phyloP scores from a whole-genome alignment of 2,888 invertebrate genomes.

The Dasypolia templi region DNA sequence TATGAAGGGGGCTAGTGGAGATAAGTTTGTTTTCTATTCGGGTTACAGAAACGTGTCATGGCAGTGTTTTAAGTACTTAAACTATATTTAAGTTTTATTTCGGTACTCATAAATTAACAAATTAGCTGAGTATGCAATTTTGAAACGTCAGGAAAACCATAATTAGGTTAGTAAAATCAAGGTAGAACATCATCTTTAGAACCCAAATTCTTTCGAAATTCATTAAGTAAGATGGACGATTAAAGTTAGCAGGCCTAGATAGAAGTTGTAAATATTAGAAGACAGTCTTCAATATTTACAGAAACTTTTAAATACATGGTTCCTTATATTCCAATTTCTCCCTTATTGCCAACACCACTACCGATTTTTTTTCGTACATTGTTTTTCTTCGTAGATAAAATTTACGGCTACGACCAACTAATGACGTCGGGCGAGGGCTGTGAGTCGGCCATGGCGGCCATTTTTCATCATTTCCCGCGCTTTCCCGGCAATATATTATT shows the following conservation, averaged over 20 bases:
- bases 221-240: neutral
- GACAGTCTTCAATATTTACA: neutral
- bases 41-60: neutral
- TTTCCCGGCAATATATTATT: conserved; percentile 84
- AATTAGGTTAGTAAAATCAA: neutral
- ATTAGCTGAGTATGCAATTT: neutral
- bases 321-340: neutral
- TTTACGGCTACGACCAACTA: conserved; percentile 80
- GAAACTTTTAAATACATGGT: too few species aligned
- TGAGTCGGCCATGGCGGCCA: conserved; percentile 76
- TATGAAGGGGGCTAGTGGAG: neutral
- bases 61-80: neutral
- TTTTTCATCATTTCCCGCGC: conserved; percentile 86
- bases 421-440: conserved; percentile 80
- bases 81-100: neutral
- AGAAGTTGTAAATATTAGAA: neutral
- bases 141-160: neutral
- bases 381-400: conserved; percentile 74
- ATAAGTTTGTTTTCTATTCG: neutral
- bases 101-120: neutral
- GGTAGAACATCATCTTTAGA: neutral
- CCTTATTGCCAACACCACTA: neutral
- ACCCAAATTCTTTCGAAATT: neutral
- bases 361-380: conserved; percentile 35
- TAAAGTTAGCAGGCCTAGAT: neutral